Conservation (phyloP, 2,113 vertebrate species). For the Chauna torquata region DNA sequence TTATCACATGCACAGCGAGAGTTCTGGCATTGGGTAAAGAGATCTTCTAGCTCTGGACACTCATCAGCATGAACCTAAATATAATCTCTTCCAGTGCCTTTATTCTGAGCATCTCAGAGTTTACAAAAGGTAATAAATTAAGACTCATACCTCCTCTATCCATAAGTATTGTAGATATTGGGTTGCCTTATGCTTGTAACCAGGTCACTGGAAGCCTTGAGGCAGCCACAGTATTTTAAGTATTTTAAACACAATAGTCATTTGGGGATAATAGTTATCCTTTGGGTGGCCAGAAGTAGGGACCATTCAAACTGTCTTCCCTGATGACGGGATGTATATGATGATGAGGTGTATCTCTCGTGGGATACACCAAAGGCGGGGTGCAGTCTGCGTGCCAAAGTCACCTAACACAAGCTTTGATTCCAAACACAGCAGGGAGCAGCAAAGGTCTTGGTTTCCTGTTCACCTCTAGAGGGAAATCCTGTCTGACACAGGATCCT, state of each 20-base stretch:
- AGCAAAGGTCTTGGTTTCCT: background rate
- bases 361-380: fast-evolving
- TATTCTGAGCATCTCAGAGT: background rate
- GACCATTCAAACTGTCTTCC: background rate
- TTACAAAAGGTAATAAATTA: background rate
- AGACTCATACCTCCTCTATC: background rate
- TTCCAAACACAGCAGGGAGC: fast-evolving
- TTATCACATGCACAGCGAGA: background rate
- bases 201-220: background rate
- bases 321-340: too few species aligned
- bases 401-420: fast-evolving
- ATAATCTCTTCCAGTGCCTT: background rate
- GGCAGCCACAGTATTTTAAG: background rate
- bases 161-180: background rate
- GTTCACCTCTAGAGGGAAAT: background rate
- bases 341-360: too few species aligned
- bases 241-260: background rate
- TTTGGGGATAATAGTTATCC: background rate
- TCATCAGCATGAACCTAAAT: background rate
- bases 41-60: background rate
- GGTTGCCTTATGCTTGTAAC: background rate
- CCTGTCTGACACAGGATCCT: too few species aligned
- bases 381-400: too few species aligned
- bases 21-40: background rate
- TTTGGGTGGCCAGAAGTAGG: background rate